A percentile compares a stretch with the other conserved stretches of the same genome.
Conservation (phyloP, 1,140 invertebrate species). For the Aphelenchoides avenae region DNA sequence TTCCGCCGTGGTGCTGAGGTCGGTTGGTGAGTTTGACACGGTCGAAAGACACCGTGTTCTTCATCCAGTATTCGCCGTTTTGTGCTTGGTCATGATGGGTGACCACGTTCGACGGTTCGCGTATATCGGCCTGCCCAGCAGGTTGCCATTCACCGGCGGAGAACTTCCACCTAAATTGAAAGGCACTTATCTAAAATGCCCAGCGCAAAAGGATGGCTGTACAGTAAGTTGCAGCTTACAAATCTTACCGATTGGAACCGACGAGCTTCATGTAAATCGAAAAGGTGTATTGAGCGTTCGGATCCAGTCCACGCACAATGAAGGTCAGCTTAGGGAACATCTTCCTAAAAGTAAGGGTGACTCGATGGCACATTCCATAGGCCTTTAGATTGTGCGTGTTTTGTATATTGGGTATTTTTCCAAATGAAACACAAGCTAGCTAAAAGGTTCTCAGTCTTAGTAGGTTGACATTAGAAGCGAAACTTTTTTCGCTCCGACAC, state of each 20-base stretch:
- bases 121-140: slow-evolving; percentile 27
- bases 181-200: background rate
- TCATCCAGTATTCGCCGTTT: slow-evolving; percentile 29
- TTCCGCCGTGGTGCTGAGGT: slow-evolving; percentile 10
- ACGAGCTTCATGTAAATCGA: slow-evolving; percentile 22
- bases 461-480: too few relatives aligned
- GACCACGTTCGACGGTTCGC: slow-evolving; percentile 4
- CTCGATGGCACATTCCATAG: too few relatives aligned
- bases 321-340: slow-evolving; percentile 40
- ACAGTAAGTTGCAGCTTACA: background rate
- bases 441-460: too few relatives aligned
- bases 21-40: slow-evolving; percentile 34
- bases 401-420: too few relatives aligned
- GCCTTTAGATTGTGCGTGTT: too few relatives aligned
- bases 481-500: too few relatives aligned
- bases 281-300: slow-evolving; percentile 17
- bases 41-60: slow-evolving; percentile 24
- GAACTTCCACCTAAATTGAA: slow-evolving; percentile 30
- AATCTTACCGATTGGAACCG: slow-evolving; percentile 19
- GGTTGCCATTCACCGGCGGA: slow-evolving; percentile 26
- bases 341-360: too few relatives aligned
- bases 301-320: slow-evolving; percentile 22
- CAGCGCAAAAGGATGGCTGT: slow-evolving; percentile 2
- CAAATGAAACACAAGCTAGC: too few relatives aligned
- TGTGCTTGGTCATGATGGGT: slow-evolving; percentile 22